These are phyloP conservation scores for Morpho achilles DNA, from an alignment of 2,888 invertebrate species.

Conservation along the genomic window DNA sequence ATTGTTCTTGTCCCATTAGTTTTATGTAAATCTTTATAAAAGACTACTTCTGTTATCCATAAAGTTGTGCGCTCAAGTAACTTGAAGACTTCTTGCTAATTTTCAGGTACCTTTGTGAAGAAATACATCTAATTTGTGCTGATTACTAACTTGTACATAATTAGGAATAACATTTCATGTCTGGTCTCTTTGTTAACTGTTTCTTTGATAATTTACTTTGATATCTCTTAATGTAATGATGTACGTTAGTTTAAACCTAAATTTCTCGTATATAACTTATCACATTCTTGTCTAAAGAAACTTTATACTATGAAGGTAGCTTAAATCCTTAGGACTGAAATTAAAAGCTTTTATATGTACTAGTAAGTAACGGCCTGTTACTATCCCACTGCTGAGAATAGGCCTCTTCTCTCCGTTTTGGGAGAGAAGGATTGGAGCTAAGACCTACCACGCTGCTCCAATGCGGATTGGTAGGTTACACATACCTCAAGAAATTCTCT, in stretches of 20 bases:
- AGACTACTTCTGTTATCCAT: conserved; percentile 9
- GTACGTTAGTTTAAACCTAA: no score
- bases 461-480: no score
- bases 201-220: conserved; percentile 4
- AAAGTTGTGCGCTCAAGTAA: conserved; percentile 9
- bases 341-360: neutral
- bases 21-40: conserved; percentile 28
- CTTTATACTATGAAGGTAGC: no score
- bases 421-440: no score
- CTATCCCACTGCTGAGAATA: no score
- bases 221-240: neutral
- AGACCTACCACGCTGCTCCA: no score
- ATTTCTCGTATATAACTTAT: no score
- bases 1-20: conserved; percentile 20
- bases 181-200: conserved; percentile 2
- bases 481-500: no score
- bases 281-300: no score
- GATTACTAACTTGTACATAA: conserved; percentile 15
- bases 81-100: conserved; percentile 9
- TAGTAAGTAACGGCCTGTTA: no score
- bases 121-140: conserved; percentile 13
- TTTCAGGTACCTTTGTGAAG: conserved; percentile 11
- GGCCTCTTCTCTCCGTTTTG: no score
- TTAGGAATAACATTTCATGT: conserved; percentile 13
- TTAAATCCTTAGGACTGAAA: neutral